Evolutionary conservation across 2,113 vertebrate species (phyloP).

Genomic region (Phalacrocorax carbo): DNA sequence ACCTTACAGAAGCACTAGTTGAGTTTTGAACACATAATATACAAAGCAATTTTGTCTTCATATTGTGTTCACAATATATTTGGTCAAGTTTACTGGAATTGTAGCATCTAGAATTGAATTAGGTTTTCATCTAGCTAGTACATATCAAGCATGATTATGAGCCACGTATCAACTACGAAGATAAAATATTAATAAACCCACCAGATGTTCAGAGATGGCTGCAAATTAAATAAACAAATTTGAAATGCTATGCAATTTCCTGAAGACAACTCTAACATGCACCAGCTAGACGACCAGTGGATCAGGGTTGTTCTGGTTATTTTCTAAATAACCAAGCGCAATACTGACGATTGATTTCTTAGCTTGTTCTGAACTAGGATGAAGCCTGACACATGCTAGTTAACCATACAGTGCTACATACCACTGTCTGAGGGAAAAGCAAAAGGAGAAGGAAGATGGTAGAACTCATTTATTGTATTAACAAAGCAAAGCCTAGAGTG

Average conservation of each 20-base stretch:
- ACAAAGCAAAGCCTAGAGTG: background rate
- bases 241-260: background rate
- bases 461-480: background rate
- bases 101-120: background rate
- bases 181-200: background rate
- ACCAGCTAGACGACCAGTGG: background rate
- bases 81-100: background rate
- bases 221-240: background rate
- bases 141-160: background rate
- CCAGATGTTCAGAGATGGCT: background rate
- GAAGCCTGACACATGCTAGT: background rate
- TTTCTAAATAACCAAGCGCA: background rate
- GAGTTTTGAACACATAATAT: background rate
- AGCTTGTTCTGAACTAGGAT: background rate
- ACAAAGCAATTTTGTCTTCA: background rate
- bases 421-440: background rate
- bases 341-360: background rate
- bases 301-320: background rate
- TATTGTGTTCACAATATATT: background rate
- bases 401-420: background rate
- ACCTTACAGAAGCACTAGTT: background rate
- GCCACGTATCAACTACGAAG: background rate
- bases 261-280: background rate
- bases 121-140: background rate
- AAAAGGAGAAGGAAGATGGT: background rate